Conservation (phyloP, 1,140 invertebrate species). For the Drosophila funebris region DNA sequence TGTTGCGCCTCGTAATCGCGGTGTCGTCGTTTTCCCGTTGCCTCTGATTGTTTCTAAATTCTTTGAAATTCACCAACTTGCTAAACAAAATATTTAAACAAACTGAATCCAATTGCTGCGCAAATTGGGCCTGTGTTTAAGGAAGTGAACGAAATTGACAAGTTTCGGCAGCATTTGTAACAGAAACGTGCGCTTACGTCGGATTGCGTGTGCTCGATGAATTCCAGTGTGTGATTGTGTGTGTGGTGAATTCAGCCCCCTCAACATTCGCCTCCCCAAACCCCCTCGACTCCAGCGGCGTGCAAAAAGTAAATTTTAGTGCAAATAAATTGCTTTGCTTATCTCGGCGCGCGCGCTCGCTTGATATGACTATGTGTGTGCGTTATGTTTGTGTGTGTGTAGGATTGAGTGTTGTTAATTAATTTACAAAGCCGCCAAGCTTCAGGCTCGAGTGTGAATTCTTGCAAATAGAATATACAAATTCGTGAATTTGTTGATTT, state of each 20-base stretch:
- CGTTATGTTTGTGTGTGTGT: slow-evolving; percentile 36
- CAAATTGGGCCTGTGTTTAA: neutral
- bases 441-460: slow-evolving; percentile 15
- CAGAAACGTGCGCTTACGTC: slow-evolving; percentile 65
- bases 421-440: slow-evolving; percentile 40
- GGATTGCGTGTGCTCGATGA: slow-evolving; percentile 44
- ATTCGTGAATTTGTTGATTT: slow-evolving; percentile 36
- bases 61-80: slow-evolving; percentile 39
- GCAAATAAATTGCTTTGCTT: slow-evolving; percentile 80
- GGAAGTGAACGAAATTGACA: slow-evolving; percentile 18
- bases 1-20: slow-evolving; percentile 53
- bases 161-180: slow-evolving; percentile 19
- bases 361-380: slow-evolving; percentile 43
- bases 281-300: slow-evolving; percentile 38
- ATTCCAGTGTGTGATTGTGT: slow-evolving; percentile 50
- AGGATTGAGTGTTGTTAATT: slow-evolving; percentile 65
- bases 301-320: slow-evolving; percentile 77
- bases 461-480: slow-evolving; percentile 47
- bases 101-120: slow-evolving; percentile 18
- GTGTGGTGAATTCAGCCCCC: slow-evolving; percentile 67
- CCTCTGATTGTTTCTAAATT: slow-evolving; percentile 45
- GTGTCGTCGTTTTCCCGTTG: slow-evolving; percentile 48
- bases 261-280: slow-evolving; percentile 1
- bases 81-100: slow-evolving; percentile 29
- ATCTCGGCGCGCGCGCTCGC: slow-evolving; percentile 68